These are phyloP conservation scores for Chelonia mydas DNA, from an alignment of 2,797 vertebrate species.

Conservation along the genomic window DNA sequence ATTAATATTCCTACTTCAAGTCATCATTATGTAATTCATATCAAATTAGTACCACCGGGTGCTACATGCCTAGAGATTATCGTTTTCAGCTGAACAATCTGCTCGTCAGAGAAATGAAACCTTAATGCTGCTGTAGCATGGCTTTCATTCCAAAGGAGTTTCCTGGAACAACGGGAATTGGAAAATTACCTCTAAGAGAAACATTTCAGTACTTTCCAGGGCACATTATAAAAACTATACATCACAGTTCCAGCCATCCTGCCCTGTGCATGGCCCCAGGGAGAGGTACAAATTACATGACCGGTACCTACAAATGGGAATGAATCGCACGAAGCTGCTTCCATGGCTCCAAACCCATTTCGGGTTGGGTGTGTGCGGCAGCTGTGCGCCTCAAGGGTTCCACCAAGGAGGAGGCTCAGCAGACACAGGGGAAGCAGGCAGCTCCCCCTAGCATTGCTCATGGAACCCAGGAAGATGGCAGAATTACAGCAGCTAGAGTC, in stretches of 20 bases:
- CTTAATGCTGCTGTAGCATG: neutral
- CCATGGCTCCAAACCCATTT: neutral
- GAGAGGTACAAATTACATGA: neutral
- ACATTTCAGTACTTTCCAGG: neutral
- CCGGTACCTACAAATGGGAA: neutral
- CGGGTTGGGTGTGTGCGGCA: neutral
- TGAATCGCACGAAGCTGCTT: neutral
- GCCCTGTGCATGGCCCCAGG: neutral
- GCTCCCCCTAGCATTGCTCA: neutral
- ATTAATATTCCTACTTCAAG: conserved; percentile 6
- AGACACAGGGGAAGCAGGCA: neutral
- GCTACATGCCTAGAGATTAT: neutral
- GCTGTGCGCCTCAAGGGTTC: neutral
- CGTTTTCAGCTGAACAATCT: neutral
- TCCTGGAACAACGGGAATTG: neutral
- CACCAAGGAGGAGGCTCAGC: neutral
- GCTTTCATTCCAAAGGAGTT: neutral
- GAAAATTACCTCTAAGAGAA: neutral
- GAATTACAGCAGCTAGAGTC: neutral
- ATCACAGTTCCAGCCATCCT: neutral
- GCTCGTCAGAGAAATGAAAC: neutral
- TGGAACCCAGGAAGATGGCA: neutral
- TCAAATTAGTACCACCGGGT: neutral
- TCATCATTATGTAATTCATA: neutral
- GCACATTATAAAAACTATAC: neutral